Evolutionary conservation across 2,113 vertebrate species (phyloP).

Genomic region (Chrysemys picta): DNA sequence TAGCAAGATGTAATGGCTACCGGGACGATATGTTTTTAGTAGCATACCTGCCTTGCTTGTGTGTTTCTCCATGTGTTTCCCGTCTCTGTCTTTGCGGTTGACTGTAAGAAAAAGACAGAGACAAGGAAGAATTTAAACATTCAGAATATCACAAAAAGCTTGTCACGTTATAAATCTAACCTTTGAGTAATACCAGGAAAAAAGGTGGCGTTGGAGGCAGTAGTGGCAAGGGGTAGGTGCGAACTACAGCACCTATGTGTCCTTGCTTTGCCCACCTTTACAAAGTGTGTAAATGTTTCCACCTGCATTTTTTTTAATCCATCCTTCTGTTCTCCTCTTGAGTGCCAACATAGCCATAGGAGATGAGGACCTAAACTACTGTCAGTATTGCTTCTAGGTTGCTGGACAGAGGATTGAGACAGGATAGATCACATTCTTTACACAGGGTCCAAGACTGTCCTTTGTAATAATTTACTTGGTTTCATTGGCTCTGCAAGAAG

Average conservation of each 20-base stretch:
- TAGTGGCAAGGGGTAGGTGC: rapidly evolving
- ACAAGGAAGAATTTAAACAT: constrained; percentile 38
- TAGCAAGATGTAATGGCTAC: neutral
- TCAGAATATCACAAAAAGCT: rapidly evolving
- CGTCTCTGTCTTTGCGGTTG: constrained; percentile 77
- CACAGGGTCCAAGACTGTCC: neutral
- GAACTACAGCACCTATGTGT: rapidly evolving
- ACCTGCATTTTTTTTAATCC: neutral
- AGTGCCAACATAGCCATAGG: neutral
- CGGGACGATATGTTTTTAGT: neutral
- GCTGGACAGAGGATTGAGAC: neutral
- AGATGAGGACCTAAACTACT: neutral
- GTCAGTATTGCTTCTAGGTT: neutral
- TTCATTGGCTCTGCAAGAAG: neutral
- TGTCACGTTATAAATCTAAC: neutral
- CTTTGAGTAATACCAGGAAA: neutral
- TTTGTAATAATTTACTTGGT: neutral
- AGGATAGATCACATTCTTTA: rapidly evolving
- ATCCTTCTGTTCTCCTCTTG: neutral
- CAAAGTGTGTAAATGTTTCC: neutral
- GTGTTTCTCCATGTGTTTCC: constrained; percentile 77
- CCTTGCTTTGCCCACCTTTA: neutral
- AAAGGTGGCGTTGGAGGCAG: neutral
- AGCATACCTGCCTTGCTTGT: constrained; percentile 86
- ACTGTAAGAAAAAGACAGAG: neutral